These are phyloP conservation scores for Todiramphus chloris DNA, from an alignment of 2,113 vertebrate genomes.

Conservation along the genomic window DNA sequence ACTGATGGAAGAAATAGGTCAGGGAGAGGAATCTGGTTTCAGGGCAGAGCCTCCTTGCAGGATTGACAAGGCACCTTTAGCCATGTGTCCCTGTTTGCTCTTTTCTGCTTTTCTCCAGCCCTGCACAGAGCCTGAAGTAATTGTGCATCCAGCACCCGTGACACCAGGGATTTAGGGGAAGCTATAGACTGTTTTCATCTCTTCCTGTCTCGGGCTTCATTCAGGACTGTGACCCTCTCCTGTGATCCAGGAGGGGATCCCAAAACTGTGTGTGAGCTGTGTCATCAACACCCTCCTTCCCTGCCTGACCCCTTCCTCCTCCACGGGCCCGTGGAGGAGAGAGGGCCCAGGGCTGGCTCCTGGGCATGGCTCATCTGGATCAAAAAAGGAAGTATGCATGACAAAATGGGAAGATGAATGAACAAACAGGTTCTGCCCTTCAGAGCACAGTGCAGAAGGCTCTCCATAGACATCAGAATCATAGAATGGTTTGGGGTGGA, in stretches of 20 bases:
- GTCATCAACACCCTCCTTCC: background rate
- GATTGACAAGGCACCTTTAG: background rate
- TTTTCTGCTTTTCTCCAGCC: background rate
- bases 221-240: background rate
- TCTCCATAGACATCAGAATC: background rate
- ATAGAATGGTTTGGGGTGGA: no score
- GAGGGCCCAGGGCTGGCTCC: background rate
- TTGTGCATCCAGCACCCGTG: background rate
- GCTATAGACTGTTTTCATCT: background rate
- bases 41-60: background rate
- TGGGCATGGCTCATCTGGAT: background rate
- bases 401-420: background rate
- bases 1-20: background rate
- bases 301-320: background rate
- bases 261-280: background rate
- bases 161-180: background rate
- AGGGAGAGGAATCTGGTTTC: background rate
- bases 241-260: background rate
- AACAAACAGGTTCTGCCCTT: background rate
- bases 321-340: background rate
- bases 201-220: background rate
- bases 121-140: background rate
- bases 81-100: background rate
- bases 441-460: background rate
- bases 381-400: background rate